Base-by-base conservation (phyloP, 2,113 vertebrate genomes). In the Ranitomeya imitator region DNA sequence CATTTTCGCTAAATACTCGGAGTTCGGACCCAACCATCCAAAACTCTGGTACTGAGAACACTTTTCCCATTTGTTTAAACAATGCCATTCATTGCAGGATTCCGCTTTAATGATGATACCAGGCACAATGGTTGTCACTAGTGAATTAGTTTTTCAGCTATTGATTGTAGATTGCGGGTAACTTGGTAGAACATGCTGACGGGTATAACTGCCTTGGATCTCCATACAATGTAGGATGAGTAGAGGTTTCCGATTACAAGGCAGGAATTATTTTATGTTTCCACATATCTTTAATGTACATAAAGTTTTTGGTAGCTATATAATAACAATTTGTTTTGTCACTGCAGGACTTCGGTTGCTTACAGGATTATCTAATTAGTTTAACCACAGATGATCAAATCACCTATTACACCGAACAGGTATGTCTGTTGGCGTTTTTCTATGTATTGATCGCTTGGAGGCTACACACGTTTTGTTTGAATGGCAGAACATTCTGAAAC, bases 311-410 rank as follows among this genome's bases (percentile, higher is more conserved):
- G 63, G 21, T 57, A 61, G 4, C 26, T 14, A 8, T 26, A 57
- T 13, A 71, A 71, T 26, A 12, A 61, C 26, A 7, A 63, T 13
- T 0, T 73, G 59, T 51, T 78, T 86, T 86, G 45, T 86, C n/a
- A 18, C 37, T 89, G 1, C 94, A 99, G 98, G 95, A 97, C 87
- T 96, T 97, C 55, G 97, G 96, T 74, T 90, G 96, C 91, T 95
- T 98, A 63, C 96, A 98, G 93, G 97, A 98, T 71, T 99, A 99
- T 93, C 94, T 99, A 91, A 93, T 98, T 90, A 97, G 97, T 92
- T 96, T 99, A 94, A 99, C 97, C 90, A 98, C 97, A 0, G 97
- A 98, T 55, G 97, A 98, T 93, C 96, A 98, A 93, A 96, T 99
- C 90, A 93, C 97, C 90, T 94, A 93, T 90, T 97, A 96, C 91